Evolutionary conservation across 2,888 invertebrate genomes (phyloP).

Genomic region (Aphrophora alni): DNA sequence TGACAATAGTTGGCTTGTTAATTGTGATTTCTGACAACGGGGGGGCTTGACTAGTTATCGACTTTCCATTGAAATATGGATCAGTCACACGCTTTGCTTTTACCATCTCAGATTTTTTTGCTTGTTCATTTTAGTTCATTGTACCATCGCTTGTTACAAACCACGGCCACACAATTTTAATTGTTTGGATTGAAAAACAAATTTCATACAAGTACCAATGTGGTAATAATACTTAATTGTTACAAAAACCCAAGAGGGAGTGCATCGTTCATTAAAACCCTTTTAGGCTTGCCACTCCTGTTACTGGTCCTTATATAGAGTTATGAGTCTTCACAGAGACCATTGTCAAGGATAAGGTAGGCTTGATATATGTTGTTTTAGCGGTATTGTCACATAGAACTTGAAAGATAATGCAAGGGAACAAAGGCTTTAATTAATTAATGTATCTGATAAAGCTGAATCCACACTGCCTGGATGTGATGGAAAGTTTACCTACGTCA

Average conservation of each 20-base stretch:
- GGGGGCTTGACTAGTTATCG: not conserved
- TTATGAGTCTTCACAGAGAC: not conserved
- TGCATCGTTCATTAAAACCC: not conserved
- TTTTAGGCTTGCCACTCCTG: not conserved
- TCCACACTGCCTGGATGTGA: too few relatives aligned
- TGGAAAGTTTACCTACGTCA: too few relatives aligned
- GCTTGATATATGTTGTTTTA: too few relatives aligned
- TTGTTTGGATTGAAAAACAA: not conserved
- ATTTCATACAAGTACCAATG: not conserved
- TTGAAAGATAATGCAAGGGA: too few relatives aligned
- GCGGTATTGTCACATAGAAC: too few relatives aligned
- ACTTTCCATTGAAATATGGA: not conserved
- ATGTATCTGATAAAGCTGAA: too few relatives aligned
- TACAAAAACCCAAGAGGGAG: not conserved
- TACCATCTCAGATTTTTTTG: not conserved
- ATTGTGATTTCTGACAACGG: not conserved
- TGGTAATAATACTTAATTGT: not conserved
- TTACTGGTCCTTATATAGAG: not conserved
- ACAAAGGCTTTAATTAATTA: too few relatives aligned
- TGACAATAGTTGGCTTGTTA: not conserved
- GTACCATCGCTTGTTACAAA: not conserved
- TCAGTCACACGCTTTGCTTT: not conserved
- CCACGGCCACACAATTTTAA: not conserved
- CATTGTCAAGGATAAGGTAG: too few relatives aligned
- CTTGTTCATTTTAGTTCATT: not conserved